Base-by-base conservation (phyloP, 2,888 invertebrate genomes). In the Drosophila robusta region DNA sequence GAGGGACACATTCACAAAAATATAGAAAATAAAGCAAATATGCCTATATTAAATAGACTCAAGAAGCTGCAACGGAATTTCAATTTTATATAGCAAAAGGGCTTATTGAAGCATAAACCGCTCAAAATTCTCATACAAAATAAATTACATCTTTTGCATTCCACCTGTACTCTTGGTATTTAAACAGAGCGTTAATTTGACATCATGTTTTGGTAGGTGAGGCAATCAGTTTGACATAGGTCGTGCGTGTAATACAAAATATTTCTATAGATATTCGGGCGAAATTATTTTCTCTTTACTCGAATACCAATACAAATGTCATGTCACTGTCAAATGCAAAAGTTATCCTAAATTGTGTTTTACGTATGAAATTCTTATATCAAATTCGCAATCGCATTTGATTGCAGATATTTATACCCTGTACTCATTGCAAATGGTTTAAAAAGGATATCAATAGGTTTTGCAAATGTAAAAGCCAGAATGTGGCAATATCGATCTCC, bases 241-340 rank as follows among this genome's bases (percentile, higher is more conserved):
- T 65, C 42, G 12, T 38, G 18, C 16, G 12, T 9, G 38, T 57
- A 49, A 18, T 11, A 22, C 32, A 22, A 65, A 56, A 29, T 41
- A 56, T 56, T 60, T 64, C 14, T 24, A 73, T 60, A 65, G 46
- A 49, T 51, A 41, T 47, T 60, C 22, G 16, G n/a, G n/a, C 1
- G 22, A 70, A 56, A 70, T 70, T 34, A 51, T 45, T 45, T 22
- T 50, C 26, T 16, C 24, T 36, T 32, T 12, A 16, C n/a, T 18
- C 32, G 18, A 14, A n/a, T 11, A 38, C 29, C 50, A 24, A 22
- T 58, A 41, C 65, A 65, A 56, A 58, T 58, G 61, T 52, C 75
- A 62, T 58, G 74, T 74, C 55, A 62, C 57, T 75, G 75, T 75
- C 75, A 75, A 44, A 51, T 60, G 47, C 67, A 60, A 41, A 45